Evolutionary conservation across 2,888 invertebrate genomes (phyloP), one percentile per base, ranked within the genome.

Genomic region (Hymenopus coronatus): DNA sequence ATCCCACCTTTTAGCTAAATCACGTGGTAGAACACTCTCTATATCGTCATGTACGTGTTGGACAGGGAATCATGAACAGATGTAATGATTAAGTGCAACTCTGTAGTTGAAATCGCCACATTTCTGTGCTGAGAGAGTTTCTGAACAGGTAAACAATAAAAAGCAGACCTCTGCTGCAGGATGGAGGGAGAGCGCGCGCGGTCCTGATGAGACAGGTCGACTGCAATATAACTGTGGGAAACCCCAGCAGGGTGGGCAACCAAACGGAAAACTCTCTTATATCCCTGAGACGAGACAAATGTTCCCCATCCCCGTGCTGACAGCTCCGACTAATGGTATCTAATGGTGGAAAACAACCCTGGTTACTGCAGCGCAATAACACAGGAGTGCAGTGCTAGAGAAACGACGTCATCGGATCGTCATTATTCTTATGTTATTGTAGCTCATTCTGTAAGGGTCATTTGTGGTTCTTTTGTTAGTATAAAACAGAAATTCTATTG

Each of bases 181-280:
- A 88, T 54, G 40, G 7, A 82, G 30, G 70, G 20, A 33, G n/a
- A 20, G 84, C 20, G 33, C 30, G 82, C 82, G 30, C 25, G n/a
- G 25, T 15, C 25, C 83, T 27, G 88, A 83, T 7, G 33, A 33
- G 81, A 30, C 28, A 27, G 88, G 33, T 83, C 88, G 88, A 86
- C 86, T 86, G 89, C 89, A 89, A 89, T 89, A 89, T 89, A 89
- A 89, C 89, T 89, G 89, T 89, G 89, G 84, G 89, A 89, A 70
- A 89, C 83, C 15, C 40, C 27, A 82, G 54, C 89, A 89, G 83
- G 83, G 20, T 20, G 83, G 70, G 83, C 83, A 83, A 27, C 83
- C 87, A 83, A 46, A 54, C 83, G 89, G 33, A 87, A 85, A 87
- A 87, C 83, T 83, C 33, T n/a, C 85, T 30, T n/a, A n/a, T 46